A percentile compares a stretch with the other conserved stretches of the same genome.
phyloP scores from a whole-genome alignment of 2,888 invertebrate species.

The Drosophila lacicola region DNA sequence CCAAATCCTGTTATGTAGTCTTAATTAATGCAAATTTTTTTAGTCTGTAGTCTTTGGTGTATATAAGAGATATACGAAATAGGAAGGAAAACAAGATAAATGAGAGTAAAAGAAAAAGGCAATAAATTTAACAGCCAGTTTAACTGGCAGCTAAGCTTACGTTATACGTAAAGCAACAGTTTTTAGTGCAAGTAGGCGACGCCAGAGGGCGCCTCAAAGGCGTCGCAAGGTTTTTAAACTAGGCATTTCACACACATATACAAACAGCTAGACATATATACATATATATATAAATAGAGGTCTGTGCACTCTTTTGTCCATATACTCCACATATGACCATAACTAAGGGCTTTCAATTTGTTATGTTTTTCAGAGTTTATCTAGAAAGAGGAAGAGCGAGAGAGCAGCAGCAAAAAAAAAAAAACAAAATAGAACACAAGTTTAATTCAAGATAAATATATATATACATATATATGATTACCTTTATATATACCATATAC shows the following conservation, averaged over 20 bases:
- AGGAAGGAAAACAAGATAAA: not conserved
- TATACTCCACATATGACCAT: slow-evolving; percentile 44
- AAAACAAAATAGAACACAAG: slow-evolving; percentile 21
- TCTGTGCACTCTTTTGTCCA: slow-evolving; percentile 33
- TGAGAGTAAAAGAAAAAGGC: slow-evolving; percentile 39
- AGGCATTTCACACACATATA: slow-evolving; percentile 50
- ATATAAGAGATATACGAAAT: slow-evolving; percentile 30
- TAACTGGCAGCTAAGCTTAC: slow-evolving; percentile 57
- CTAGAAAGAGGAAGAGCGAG: slow-evolving; percentile 48
- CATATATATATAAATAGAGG: slow-evolving; percentile 8
- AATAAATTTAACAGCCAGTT: slow-evolving; percentile 71
- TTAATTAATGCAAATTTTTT: slow-evolving; percentile 69
- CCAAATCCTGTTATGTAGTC: slow-evolving; percentile 74
- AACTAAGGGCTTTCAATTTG: slow-evolving; percentile 80
- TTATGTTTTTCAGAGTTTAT: slow-evolving; percentile 84
- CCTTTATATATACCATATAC: slow-evolving; percentile 28
- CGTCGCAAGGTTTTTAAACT: slow-evolving; percentile 54
- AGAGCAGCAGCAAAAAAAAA: slow-evolving; percentile 36
- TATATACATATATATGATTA: slow-evolving; percentile 40
- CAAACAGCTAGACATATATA: slow-evolving; percentile 19
- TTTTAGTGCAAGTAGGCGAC: slow-evolving; percentile 27
- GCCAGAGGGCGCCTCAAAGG: slow-evolving; percentile 35
- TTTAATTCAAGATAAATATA: slow-evolving; percentile 49
- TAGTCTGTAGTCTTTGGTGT: slow-evolving; percentile 58
- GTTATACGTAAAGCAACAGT: slow-evolving; percentile 26